Evolutionary conservation across 2,888 invertebrate genomes (phyloP), one percentile per base, ranked within the genome.

Genomic region (Leptopterna dolabrata): DNA sequence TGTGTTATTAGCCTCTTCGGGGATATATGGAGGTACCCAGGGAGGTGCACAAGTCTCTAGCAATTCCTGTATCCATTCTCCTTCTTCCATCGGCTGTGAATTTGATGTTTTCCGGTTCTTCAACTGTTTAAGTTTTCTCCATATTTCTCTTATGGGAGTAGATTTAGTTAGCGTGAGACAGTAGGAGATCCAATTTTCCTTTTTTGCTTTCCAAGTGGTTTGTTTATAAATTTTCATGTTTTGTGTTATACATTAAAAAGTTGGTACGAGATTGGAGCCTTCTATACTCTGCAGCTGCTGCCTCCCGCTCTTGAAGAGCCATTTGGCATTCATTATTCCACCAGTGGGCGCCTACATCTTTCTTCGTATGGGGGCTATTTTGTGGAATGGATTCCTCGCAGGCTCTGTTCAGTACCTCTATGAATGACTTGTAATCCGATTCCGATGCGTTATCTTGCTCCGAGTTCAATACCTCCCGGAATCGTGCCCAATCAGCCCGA

Each of bases 211-310:
- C 19, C 41, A 41, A 2, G 30, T 45, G 11, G 63, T 63, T 27
- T 63, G 63, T 43, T 70, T 27, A 70, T 29, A n/a, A 84, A 30
- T 84, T 84, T n/a, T 63, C 41, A 16, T 27, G 63, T 30, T 55
- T 63, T 27, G 11, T 29, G 19, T n/a, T 24, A 9, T 76, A n/a
- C 1, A 30, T 30, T 11, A 19, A 30, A 11, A 43, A 76, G 11
- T 82, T 27, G 14, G 30, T 4, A 4, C 19, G 29, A 29, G 55
- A 41, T 14, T 82, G 47, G 7, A 55, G 16, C n/a, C 29, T 47
- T 6, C 29, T 29, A 16, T 82, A 29, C 63, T 63, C 63, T 24
- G 63, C 63, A 63, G 63, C 63, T 0, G 63, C 63, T 0, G 0
- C 13, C 13, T 63, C 9, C 0, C 63, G 63, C 7, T 63, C 63